Conservation (phyloP, 2,888 invertebrate genomes). For the Epinotia demarniana region DNA sequence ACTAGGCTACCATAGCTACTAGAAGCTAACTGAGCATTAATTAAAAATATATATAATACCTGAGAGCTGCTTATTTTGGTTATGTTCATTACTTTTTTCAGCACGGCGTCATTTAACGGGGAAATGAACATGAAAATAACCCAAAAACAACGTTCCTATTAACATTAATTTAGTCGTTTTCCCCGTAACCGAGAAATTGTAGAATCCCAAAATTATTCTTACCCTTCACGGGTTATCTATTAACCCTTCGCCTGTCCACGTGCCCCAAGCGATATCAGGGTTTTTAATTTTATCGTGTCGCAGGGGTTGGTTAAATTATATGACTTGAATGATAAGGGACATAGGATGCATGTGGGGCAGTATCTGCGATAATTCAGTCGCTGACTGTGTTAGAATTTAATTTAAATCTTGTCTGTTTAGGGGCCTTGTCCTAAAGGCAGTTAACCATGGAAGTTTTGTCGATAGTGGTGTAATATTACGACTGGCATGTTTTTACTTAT, state of each 20-base stretch:
- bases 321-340: conserved; percentile 24
- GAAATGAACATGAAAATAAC: not conserved
- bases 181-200: not conserved
- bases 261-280: conserved; percentile 20
- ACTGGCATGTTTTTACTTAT: too few relatives aligned
- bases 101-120: not conserved
- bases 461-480: too few relatives aligned
- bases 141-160: not conserved
- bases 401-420: not conserved
- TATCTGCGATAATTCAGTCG: conserved; percentile 45
- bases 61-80: not conserved
- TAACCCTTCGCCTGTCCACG: conserved; percentile 31
- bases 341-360: conserved; percentile 9
- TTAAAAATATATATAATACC: not conserved
- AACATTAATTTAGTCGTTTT: not conserved
- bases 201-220: conserved; percentile 12
- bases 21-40: too few relatives aligned
- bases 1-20: too few relatives aligned
- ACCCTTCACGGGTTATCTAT: conserved; percentile 32
- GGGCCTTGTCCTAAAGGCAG: not conserved
- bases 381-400: not conserved
- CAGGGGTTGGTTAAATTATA: conserved; percentile 22
- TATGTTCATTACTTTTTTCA: not conserved
- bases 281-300: conserved; percentile 29
- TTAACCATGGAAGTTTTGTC: not conserved